Percentiles rank a stretch among this genome's conserved stretches.
Evolutionary conservation across 2,797 vertebrate species (phyloP).

Genomic region (Pempheris klunzingeri): DNA sequence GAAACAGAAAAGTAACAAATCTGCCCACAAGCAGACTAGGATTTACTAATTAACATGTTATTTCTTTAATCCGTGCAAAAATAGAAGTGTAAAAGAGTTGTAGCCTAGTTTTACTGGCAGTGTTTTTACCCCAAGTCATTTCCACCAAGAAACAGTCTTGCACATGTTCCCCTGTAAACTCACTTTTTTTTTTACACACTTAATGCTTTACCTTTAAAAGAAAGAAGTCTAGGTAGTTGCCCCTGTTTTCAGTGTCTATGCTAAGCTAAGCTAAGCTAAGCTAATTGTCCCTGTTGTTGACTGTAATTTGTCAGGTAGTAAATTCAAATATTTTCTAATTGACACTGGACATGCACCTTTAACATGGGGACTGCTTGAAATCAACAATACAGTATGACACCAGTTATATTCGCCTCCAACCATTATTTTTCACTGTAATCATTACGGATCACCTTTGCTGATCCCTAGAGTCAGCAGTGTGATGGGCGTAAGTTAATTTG

Average conservation of each 20-base stretch:
- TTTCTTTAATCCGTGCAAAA: not conserved
- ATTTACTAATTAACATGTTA: not conserved
- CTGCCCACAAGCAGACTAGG: not conserved
- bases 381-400: not conserved
- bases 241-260: not conserved
- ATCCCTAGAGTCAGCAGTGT: slow-evolving; percentile 43
- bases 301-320: too few species aligned
- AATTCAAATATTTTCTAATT: not conserved
- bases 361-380: not conserved
- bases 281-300: too few species aligned
- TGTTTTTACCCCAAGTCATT: not conserved
- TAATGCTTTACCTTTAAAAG: not conserved
- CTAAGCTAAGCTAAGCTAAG: not conserved
- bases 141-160: not conserved
- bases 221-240: not conserved
- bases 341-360: not conserved
- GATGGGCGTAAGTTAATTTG: slow-evolving; percentile 66
- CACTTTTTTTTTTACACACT: not conserved
- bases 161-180: not conserved
- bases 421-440: slow-evolving; percentile 27
- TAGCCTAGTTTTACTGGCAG: not conserved
- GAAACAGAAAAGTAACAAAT: not conserved
- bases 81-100: not conserved
- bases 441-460: slow-evolving; percentile 44
- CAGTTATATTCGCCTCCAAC: slow-evolving; percentile 6